A percentile compares a stretch with the other conserved stretches of the same genome.
phyloP scores from a whole-genome alignment of 2,888 invertebrate species.

The Entomobrya proxima region DNA sequence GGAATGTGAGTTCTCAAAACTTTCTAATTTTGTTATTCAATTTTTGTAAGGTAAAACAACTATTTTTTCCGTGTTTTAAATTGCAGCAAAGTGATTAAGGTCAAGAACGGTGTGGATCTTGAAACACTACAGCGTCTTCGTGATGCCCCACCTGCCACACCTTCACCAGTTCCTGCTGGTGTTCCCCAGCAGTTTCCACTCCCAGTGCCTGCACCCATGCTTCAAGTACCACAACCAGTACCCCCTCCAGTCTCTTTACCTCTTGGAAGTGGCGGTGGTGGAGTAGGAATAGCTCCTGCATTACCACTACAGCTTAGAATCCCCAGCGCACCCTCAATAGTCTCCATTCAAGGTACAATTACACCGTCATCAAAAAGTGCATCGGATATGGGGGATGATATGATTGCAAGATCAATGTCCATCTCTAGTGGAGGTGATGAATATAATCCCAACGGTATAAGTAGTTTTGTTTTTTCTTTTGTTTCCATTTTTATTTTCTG shows the following conservation, averaged over 20 bases:
- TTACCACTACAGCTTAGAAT: not conserved
- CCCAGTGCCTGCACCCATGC: not conserved
- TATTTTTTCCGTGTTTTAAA: not conserved
- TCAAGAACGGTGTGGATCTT: conserved; percentile 71
- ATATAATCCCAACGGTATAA: not conserved
- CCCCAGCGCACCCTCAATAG: not conserved
- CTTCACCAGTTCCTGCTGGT: no score
- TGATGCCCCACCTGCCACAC: not conserved
- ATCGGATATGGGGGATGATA: conserved; percentile 56
- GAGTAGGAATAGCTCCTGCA: no score
- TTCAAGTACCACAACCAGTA: conserved; percentile 7
- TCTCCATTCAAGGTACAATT: not conserved
- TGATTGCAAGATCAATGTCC: conserved; percentile 68
- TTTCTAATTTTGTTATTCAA: not conserved
- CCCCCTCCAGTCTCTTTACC: conserved; percentile 13
- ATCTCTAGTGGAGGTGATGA: conserved; percentile 61
- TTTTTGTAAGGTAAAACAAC: not conserved
- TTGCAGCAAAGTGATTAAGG: conserved; percentile 67
- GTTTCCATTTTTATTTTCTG: not conserved
- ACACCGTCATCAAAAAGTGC: conserved; percentile 23
- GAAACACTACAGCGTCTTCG: conserved; percentile 64
- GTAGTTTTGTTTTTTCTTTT: not conserved
- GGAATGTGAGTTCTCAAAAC: conserved; percentile 65
- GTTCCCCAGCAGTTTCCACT: not conserved
- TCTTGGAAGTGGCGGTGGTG: no score